Conservation (phyloP, 2,797 vertebrate genomes). For the Acridotheres tristis region DNA sequence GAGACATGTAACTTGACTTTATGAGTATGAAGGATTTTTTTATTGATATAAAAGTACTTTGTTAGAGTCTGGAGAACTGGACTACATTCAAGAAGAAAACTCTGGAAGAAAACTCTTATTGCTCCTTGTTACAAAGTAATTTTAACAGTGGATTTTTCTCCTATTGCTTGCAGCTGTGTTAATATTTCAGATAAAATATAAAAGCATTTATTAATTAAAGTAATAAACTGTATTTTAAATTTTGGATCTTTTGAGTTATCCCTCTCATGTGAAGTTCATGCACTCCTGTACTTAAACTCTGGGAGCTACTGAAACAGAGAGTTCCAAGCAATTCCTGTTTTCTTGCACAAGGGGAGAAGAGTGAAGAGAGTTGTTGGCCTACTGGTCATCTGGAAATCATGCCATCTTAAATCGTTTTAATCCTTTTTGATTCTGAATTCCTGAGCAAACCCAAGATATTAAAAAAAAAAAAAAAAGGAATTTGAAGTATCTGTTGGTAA, state of each 20-base stretch:
- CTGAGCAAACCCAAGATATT: background rate
- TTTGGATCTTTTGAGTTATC: background rate
- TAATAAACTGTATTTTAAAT: background rate
- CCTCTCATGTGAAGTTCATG: background rate
- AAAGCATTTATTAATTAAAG: background rate
- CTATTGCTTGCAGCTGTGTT: background rate
- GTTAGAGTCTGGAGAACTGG: background rate
- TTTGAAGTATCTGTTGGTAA: background rate
- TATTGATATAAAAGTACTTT: background rate
- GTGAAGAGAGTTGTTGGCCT: background rate
- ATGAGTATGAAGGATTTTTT: background rate
- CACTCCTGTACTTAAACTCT: background rate
- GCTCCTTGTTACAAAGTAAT: background rate
- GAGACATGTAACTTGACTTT: background rate
- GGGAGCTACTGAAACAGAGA: background rate
- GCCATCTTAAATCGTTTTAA: background rate
- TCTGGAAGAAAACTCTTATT: background rate
- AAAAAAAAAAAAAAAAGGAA: background rate
- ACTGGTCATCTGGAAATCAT: background rate
- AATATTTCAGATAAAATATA: background rate
- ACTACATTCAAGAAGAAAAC: background rate
- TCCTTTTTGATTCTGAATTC: conserved; percentile 3
- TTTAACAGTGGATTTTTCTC: background rate
- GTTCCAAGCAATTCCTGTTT: background rate
- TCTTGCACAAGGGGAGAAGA: background rate